These are phyloP conservation scores for Helostoma temminkii DNA, from an alignment of 2,797 vertebrate genomes.

Conservation along the genomic window DNA sequence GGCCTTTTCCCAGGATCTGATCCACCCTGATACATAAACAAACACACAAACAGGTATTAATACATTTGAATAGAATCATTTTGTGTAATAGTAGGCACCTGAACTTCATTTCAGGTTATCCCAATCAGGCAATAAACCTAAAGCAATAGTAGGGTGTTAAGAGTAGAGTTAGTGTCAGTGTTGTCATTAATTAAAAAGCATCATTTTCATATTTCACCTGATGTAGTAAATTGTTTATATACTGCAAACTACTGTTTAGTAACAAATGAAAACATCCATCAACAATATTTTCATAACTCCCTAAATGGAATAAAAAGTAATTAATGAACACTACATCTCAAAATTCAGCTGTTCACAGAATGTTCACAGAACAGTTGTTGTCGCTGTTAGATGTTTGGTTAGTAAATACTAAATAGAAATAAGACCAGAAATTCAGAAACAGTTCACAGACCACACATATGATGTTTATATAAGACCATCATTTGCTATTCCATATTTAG, in stretches of 20 bases:
- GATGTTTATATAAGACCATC: not conserved
- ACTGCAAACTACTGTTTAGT: not conserved
- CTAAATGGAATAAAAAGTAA: not conserved
- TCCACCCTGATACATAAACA: constrained; percentile 87
- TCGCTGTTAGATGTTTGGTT: not conserved
- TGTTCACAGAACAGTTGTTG: not conserved
- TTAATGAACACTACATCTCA: constrained; percentile 1
- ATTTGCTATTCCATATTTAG: not conserved
- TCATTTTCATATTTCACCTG: not conserved
- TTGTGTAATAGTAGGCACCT: constrained; percentile 7
- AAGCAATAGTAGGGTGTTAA: constrained; percentile 47
- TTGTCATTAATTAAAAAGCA: not conserved
- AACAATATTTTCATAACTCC: not conserved
- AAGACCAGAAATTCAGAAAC: not conserved
- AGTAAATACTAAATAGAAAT: not conserved
- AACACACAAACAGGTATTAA: constrained; percentile 15
- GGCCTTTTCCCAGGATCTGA: constrained; percentile 98
- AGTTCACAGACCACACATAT: not conserved
- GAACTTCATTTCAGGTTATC: constrained; percentile 46
- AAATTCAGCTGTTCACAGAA: not conserved
- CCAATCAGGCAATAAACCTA: constrained; percentile 64
- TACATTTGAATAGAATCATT: constrained; percentile 16
- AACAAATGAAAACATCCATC: not conserved
- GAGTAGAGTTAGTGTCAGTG: constrained; percentile 51
- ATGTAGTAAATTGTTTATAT: not conserved